A percentile compares a stretch with the other conserved stretches of the same genome.
phyloP scores from a whole-genome alignment of 2,113 vertebrate species.

The Machaerirhynchus nigripectus region DNA sequence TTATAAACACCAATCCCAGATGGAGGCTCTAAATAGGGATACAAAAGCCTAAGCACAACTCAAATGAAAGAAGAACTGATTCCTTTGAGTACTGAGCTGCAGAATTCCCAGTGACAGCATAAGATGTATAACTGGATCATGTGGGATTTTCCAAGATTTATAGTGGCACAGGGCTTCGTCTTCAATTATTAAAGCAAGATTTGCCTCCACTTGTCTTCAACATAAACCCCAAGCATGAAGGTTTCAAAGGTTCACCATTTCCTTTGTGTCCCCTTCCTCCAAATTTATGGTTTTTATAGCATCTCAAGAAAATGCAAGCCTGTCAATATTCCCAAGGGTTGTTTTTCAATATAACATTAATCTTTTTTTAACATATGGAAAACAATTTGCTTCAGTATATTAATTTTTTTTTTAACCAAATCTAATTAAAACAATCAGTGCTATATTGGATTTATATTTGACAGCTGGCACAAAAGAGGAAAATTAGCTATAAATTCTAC shows the following conservation, averaged over 20 bases:
- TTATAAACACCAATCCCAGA: neutral
- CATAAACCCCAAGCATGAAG: neutral
- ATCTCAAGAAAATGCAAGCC: neutral
- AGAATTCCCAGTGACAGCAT: neutral
- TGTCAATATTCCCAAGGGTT: neutral
- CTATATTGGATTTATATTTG: neutral
- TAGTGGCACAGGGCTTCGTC: neutral
- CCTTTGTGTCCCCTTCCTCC: neutral
- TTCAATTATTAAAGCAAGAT: neutral
- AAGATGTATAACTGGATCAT: neutral
- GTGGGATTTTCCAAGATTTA: neutral
- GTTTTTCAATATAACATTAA: neutral
- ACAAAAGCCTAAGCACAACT: neutral
- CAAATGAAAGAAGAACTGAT: neutral
- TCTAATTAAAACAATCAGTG: neutral
- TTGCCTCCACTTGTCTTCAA: neutral
- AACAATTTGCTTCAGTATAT: neutral
- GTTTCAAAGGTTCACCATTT: neutral
- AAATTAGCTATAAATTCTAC: neutral
- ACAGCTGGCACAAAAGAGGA: neutral
- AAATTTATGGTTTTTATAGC: neutral
- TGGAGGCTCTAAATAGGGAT: neutral
- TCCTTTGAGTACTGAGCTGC: neutral
- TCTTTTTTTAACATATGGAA: neutral
- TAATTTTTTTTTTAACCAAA: neutral